Conservation (phyloP, 2,113 vertebrate genomes). For the Bungarus multicinctus region DNA sequence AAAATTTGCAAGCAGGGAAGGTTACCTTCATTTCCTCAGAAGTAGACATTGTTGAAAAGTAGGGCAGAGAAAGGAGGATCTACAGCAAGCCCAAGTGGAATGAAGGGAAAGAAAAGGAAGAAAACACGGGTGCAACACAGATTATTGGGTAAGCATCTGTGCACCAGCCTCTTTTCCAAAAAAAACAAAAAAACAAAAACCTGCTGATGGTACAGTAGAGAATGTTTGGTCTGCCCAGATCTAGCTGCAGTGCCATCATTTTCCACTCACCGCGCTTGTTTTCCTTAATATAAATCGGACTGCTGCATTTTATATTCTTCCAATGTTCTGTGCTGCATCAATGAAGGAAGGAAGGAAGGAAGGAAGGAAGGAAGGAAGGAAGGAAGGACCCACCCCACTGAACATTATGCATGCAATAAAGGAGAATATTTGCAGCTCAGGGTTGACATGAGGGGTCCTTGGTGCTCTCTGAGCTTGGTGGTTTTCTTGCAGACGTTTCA, state of each 20-base stretch:
- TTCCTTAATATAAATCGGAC: conserved; percentile 49
- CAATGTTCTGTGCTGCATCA: background rate
- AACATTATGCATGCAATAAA: too few species aligned
- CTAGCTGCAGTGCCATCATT: conserved; percentile 63
- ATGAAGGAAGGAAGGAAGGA: too few species aligned
- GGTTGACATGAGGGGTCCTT: too few species aligned
- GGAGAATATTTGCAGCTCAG: too few species aligned
- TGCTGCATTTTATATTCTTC: conserved; percentile 54
- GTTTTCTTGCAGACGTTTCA: too few species aligned
- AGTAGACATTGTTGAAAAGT: background rate
- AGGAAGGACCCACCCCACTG: background rate
- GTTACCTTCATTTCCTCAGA: background rate
- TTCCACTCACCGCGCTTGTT: conserved; percentile 50
- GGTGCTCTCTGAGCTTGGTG: too few species aligned
- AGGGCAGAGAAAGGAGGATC: background rate
- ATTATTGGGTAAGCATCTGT: conserved; percentile 59
- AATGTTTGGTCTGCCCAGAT: conserved; percentile 52
- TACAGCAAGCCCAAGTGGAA: conserved; percentile 61
- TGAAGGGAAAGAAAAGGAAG: conserved; percentile 7
- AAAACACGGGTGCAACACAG: conserved; percentile 68
- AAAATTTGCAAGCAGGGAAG: background rate
- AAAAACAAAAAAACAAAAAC: conserved; percentile 18
- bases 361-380: too few species aligned
- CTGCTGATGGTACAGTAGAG: conserved; percentile 65
- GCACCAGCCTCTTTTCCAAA: conserved; percentile 60